Evolutionary conservation across 2,113 vertebrate genomes (phyloP), one percentile per base, ranked within the genome.

Genomic region (Kryptolebias marmoratus): DNA sequence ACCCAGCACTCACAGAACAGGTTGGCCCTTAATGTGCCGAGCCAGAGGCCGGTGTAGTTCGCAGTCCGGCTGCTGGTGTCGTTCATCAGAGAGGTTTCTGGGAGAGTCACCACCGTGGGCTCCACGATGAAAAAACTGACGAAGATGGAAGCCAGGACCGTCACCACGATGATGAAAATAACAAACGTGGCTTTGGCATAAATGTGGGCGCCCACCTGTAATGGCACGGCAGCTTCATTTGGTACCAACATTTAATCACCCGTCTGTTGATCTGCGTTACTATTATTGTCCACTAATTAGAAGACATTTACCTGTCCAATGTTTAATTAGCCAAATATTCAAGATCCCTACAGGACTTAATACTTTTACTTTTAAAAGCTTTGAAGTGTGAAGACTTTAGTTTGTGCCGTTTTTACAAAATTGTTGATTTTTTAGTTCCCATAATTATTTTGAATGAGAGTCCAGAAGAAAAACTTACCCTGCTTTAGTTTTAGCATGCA

Each of bases 171-270:
- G 73, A 97, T 86, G 84, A 96, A 94, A 88, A 97, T 95, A 50
- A 96, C 67, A 84, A 96, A 96, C 36, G 95, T 93, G 65, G 96
- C 94, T 79, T 95, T 96, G 77, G 96, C 95, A 0, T 97, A 97
- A 86, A 97, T 96, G 73, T 93, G 88, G 64, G 96, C 95, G 0
- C 96, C 96, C 66, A 91, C 83, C 87, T 91, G 83, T n/a, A 81
- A 83, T 14, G 39, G 89, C 15, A 87, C 64, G 14, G 2, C 31
- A 39, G 6, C 56, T 32, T 1, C 11, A 56, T 56, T 56, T 6
- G 15, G 13, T 14, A 8, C 4, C 14, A 7, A 3, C 27, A 15
- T 28, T 54, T 13, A 54, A 2, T 22, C 11, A 13, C 28, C 14
- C 13, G 28, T 27, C 28, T 15, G 28, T 30, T 56, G 54, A 56